Evolutionary conservation across 2,113 vertebrate species (phyloP), one percentile per base, ranked within the genome.

Genomic region (Reinhardtius hippoglossoides): DNA sequence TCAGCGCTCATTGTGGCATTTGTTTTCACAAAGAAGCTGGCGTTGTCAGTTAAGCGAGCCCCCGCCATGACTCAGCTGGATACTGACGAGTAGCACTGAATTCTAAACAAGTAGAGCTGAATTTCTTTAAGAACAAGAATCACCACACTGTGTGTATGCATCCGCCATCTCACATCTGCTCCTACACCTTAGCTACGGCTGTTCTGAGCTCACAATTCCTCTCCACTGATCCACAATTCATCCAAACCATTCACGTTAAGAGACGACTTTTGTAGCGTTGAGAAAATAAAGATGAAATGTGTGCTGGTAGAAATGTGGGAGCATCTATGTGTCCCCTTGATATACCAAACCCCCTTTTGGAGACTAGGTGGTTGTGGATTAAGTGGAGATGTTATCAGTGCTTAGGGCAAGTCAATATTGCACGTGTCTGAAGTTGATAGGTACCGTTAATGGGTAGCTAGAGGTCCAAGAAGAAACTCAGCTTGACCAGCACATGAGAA

Each of bases 301-400:
- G 15, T 40, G 18, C 52, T 80, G 50, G 57, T 21, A 24, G 5
- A 54, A 24, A 76, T 31, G 31, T 31, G 31, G 1, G 6, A 31
- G 31, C 6, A 31, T 31, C 31, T 1, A 31, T 7, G 31, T 31
- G 5, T 31, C 31, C 6, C 6, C 31, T 31, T 31, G 6, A 31
- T 75, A 71, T 37, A 50, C 61, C 37, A 63, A 67, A 71, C 27
- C 58, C 9, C 63, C 73, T 8, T 56, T 69, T 64, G 58, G 64
- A 76, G 71, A 92, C 80, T 69, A 46, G 77, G 68, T 20, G 59
- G 66, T 70, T 87, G 76, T 67, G 81, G 83, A 92, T 91, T 89
- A 87, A 88, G 86, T 72, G 31, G 69, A 88, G 89, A 93, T 89
- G 81, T 67, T 87, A 92, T 92, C 82, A 64, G 64, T 13, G 55